Conservation (phyloP, 2,113 vertebrate species). For the Chaenogobius annularis region DNA sequence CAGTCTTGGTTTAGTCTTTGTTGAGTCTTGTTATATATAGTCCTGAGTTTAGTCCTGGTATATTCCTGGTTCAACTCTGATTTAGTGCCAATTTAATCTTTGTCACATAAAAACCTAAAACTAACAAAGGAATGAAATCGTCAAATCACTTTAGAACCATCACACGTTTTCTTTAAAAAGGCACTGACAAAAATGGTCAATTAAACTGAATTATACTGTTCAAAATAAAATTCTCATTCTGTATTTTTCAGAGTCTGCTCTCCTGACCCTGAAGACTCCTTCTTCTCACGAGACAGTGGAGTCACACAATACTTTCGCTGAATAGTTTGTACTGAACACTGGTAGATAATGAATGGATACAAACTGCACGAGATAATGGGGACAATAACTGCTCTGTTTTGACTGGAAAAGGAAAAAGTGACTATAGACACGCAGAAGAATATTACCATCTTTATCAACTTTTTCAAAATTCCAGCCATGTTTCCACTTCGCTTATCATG, state of each 20-base stretch:
- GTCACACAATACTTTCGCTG: conserved; percentile 1
- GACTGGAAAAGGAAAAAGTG: background rate
- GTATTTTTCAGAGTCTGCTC: background rate
- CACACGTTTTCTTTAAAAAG: too few species aligned
- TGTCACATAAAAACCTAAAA: background rate
- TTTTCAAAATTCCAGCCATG: background rate
- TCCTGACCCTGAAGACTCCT: background rate
- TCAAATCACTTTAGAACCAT: too few species aligned
- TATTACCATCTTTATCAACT: background rate
- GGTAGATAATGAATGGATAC: conserved; percentile 4
- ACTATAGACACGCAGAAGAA: background rate
- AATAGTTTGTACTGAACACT: conserved; percentile 2
- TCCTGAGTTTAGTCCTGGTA: background rate
- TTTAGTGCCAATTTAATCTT: background rate
- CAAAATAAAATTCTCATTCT: background rate
- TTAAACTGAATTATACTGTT: background rate
- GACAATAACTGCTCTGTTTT: conserved; percentile 4
- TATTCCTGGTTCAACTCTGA: background rate
- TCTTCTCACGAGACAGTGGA: background rate
- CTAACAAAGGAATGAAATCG: too few species aligned
- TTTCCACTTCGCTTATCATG: too few species aligned
- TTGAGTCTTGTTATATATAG: background rate
- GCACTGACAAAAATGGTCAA: too few species aligned
- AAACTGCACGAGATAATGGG: background rate
- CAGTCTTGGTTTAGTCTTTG: background rate